Percentiles rank a stretch among this genome's conserved stretches.
These are phyloP conservation scores for Cygnus atratus DNA, from an alignment of 2,113 vertebrate species.

Conservation along the genomic window DNA sequence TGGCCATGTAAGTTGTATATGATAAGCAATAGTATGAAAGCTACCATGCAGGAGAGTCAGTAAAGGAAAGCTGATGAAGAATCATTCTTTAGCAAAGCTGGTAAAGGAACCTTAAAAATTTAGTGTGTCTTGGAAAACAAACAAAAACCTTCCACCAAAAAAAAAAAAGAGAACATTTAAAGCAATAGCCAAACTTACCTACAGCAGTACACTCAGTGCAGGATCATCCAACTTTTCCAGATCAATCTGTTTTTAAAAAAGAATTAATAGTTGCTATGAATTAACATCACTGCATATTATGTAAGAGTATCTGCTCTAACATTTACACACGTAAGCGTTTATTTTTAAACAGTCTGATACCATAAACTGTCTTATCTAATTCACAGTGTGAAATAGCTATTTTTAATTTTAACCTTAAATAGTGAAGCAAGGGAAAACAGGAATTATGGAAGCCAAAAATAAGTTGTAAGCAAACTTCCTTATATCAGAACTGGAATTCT, in stretches of 20 bases:
- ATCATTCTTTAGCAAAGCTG: background rate
- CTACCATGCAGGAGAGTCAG: background rate
- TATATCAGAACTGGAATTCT: background rate
- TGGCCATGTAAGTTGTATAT: background rate
- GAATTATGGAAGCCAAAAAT: background rate
- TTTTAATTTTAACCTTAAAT: background rate
- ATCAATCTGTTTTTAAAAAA: background rate
- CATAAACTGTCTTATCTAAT: background rate
- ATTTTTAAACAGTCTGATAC: background rate
- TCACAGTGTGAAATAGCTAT: background rate
- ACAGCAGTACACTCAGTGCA: background rate
- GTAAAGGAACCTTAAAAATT: background rate
- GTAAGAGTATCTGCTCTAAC: background rate
- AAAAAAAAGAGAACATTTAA: background rate
- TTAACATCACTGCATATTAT: background rate
- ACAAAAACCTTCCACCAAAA: no score
- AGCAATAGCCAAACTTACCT: background rate
- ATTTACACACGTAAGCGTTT: background rate
- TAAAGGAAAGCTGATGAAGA: background rate
- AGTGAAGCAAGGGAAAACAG: background rate
- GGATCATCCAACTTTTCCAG: background rate
- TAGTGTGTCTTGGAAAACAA: background rate
- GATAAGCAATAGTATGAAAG: background rate
- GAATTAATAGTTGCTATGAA: background rate
- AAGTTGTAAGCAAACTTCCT: background rate